phyloP scores from a whole-genome alignment of 2,888 invertebrate species.

The Acheta domesticus region DNA sequence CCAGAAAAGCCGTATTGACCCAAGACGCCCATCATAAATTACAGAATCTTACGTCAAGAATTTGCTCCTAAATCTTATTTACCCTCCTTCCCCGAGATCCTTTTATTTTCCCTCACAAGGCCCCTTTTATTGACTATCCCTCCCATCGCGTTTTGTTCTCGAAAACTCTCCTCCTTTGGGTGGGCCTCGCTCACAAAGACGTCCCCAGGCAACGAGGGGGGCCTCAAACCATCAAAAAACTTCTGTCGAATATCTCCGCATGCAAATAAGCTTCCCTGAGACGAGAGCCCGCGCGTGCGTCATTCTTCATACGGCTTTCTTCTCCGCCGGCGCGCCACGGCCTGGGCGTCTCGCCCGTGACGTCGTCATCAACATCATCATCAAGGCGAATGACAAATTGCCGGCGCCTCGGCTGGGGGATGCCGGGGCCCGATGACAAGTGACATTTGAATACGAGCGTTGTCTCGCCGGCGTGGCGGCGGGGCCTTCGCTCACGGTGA shows the following conservation, averaged over 20 bases:
- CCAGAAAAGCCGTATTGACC: not conserved
- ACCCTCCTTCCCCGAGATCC: not conserved
- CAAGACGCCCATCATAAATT: not conserved
- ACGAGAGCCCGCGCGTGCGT: not conserved
- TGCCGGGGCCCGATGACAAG: not conserved
- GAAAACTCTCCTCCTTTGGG: not conserved
- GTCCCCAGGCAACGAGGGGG: not conserved
- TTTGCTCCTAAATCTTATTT: not conserved
- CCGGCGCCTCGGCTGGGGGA: not conserved
- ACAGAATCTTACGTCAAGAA: not conserved
- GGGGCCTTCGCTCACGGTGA: not conserved
- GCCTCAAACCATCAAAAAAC: not conserved
- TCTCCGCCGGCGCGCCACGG: not conserved
- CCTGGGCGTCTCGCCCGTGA: not conserved
- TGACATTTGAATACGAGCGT: constrained; percentile 18
- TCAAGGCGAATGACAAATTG: constrained; percentile 3
- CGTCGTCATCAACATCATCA: not conserved
- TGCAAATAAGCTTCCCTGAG: not conserved
- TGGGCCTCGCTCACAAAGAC: not conserved
- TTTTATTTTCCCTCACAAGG: not conserved
- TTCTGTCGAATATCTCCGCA: constrained; percentile 18
- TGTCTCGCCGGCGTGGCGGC: not conserved
- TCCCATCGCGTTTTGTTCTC: not conserved
- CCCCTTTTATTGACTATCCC: not conserved
- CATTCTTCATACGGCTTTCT: constrained; percentile 9